Evolutionary conservation across 2,888 invertebrate genomes (phyloP), one percentile per base, ranked within the genome.

Genomic region (Emmelina monodactyla): DNA sequence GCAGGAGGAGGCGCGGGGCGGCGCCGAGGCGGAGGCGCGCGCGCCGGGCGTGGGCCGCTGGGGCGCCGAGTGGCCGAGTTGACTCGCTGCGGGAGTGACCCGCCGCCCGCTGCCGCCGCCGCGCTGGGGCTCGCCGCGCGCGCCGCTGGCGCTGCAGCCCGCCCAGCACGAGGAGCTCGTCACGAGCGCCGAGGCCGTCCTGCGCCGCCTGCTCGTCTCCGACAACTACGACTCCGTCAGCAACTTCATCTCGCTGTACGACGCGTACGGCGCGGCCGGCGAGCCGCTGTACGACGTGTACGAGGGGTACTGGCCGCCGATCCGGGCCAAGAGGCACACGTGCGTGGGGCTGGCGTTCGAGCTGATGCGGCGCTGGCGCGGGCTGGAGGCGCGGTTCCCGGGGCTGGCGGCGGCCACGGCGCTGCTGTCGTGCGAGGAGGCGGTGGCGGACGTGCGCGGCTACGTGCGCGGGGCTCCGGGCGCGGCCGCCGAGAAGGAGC

Each of bases 41-140:
- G 60, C 88, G 79, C 92, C 92, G 80, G 85, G 88, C 66, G 92
- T 92, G 67, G 92, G 91, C 65, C 88, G 92, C 54, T 94, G 92
- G 92, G 93, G 92, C 75, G 88, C 89, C 82, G 93, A 94, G 81
- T 94, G 94, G 94, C 94, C 94, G 83, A 94, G 94, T 93, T 94
- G 94, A 94, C 94, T 94, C 94, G 89, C 86, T 85, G 79, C 82
- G 79, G 66, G 49, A 38, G 57, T 57, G 49, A 47, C 53, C 32
- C 39, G 33, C 46, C 49, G 55, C 49, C 57, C 53, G 49, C 56
- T 50, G 55, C 49, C 56, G 50, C 55, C 46, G 44, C 48, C 57
- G 46, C 62, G 67, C 88, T 69, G 65, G 67, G 62, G 56, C 54
- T 53, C 55, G 40, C 57, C 61, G 42, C 56, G 57, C 35, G 45